These are phyloP conservation scores for Porites lutea DNA, from an alignment of 64 coral and sea anemone species.

Conservation along the genomic window DNA sequence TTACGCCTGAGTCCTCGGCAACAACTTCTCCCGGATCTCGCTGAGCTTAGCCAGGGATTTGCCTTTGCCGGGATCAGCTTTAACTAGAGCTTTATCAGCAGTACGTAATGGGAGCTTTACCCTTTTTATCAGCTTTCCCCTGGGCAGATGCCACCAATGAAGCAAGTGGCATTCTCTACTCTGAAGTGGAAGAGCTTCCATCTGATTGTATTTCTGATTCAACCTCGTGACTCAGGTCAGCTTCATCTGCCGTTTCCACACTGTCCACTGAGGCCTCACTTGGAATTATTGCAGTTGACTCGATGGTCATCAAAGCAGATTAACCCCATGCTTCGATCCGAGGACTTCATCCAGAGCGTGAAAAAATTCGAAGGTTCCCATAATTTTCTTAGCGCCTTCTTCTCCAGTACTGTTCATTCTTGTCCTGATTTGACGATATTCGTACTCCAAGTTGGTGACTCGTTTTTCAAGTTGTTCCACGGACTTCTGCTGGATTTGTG, in stretches of 20 bases:
- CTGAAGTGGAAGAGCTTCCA: background rate
- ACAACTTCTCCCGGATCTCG: background rate
- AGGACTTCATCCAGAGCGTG: conserved; percentile 39
- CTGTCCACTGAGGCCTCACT: background rate
- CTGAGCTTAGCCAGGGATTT: background rate
- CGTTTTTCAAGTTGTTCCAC: background rate
- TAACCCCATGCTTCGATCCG: conserved; percentile 37
- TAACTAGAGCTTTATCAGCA: no score
- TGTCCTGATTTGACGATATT: conserved; percentile 1
- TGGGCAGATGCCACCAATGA: background rate
- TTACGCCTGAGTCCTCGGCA: conserved; percentile 32
- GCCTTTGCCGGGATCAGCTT: no score
- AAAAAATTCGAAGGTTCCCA: conserved; percentile 23
- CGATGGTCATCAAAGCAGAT: conserved; percentile 45
- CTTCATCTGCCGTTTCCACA: background rate
- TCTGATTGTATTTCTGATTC: background rate
- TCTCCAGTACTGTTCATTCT: conserved; percentile 23
- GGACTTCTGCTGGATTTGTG: no score
- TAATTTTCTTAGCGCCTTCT: conserved; percentile 18
- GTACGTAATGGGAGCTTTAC: no score
- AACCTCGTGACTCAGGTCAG: background rate
- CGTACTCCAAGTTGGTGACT: conserved; percentile 26
- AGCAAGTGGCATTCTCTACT: background rate
- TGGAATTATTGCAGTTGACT: conserved; percentile 38
- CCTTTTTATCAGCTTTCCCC: background rate